phyloP scores from a whole-genome alignment of 2,888 invertebrate species.

The Temnothorax ravouxi region DNA sequence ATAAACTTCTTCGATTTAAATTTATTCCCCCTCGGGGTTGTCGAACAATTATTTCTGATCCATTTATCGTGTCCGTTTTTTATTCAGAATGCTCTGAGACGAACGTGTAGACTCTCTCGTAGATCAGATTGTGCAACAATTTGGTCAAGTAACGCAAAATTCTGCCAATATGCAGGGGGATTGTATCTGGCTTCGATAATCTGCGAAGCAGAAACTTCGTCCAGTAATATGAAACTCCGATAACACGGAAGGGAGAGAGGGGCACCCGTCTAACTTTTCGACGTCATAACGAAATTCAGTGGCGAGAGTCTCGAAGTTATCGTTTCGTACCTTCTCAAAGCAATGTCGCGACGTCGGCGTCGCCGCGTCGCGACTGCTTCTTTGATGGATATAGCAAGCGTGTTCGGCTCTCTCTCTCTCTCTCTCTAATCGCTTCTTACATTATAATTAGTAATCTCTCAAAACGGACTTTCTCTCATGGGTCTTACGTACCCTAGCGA shows the following conservation, averaged over 20 bases:
- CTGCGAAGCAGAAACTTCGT: slow-evolving; percentile 48
- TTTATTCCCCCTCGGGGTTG: not conserved
- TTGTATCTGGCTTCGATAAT: slow-evolving; percentile 55
- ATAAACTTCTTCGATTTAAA: not conserved
- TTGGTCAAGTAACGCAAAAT: not conserved
- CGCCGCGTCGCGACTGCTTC: slow-evolving; percentile 15
- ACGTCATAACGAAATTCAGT: slow-evolving; percentile 50
- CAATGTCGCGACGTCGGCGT: not conserved
- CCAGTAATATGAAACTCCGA: slow-evolving; percentile 50
- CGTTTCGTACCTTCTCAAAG: slow-evolving; percentile 45
- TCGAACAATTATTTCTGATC: slow-evolving; percentile 7
- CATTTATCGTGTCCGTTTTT: not conserved
- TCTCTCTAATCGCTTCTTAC: slow-evolving; percentile 33
- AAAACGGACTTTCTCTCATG: too few species aligned
- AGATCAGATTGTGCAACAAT: slow-evolving; percentile 32
- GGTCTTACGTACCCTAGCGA: too few species aligned
- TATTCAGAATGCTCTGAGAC: not conserved
- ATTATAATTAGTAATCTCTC: not conserved
- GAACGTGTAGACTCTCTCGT: not conserved
- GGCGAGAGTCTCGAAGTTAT: slow-evolving; percentile 48
- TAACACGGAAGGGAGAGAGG: not conserved
- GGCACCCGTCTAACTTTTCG: slow-evolving; percentile 35
- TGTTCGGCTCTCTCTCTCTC: too few species aligned
- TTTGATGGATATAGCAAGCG: slow-evolving; percentile 24
- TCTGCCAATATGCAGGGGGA: slow-evolving; percentile 12